Evolutionary conservation across 2,888 invertebrate genomes (phyloP).

Genomic region (Conus canariensis): DNA sequence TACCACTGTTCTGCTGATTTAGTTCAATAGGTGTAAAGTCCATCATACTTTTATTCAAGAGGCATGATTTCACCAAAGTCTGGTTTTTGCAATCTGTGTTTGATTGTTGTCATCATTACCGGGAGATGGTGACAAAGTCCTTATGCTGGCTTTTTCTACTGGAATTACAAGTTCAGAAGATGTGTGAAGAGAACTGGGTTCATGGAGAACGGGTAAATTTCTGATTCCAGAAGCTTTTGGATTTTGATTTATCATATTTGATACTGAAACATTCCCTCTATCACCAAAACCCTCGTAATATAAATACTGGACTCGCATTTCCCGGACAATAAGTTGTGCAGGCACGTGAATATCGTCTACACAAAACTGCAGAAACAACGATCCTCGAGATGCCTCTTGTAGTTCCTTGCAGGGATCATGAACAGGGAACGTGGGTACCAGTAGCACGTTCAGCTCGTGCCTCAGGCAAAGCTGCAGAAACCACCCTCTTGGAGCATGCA

Average conservation of each 20-base stretch:
- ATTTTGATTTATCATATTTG: neutral
- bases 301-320: neutral
- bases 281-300: neutral
- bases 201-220: neutral
- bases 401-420: slow-evolving; percentile 28
- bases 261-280: neutral
- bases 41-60: neutral
- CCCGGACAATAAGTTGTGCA: slow-evolving; percentile 19
- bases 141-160: neutral
- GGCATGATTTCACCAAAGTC: neutral
- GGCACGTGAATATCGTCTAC: slow-evolving; percentile 30
- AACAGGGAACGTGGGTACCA: slow-evolving; percentile 32
- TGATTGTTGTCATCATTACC: neutral
- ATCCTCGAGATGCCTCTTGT: neutral
- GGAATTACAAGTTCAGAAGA: neutral
- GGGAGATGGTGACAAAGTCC: neutral
- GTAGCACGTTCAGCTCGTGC: neutral
- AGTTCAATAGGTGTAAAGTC: neutral
- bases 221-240: neutral
- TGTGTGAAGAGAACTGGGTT: neutral
- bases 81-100: neutral
- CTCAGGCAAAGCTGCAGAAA: slow-evolving; percentile 23
- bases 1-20: neutral
- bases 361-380: slow-evolving; percentile 2
- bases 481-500: slow-evolving; percentile 26